A percentile compares a stretch with the other conserved stretches of the same genome.
phyloP scores from a whole-genome alignment of 2,888 invertebrate species.

The Homarus gammarus region DNA sequence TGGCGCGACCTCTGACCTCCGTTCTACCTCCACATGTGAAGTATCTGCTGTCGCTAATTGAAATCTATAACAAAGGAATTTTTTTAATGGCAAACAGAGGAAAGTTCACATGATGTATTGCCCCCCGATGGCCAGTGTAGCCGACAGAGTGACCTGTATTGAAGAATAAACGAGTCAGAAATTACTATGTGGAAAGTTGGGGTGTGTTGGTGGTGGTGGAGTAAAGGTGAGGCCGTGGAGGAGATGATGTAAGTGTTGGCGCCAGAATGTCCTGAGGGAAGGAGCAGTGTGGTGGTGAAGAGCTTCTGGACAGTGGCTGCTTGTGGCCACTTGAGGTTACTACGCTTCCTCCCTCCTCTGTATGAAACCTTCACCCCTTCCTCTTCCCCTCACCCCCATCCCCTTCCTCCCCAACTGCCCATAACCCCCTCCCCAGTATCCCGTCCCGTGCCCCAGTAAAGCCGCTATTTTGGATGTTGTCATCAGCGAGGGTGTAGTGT shows the following conservation, averaged over 20 bases:
- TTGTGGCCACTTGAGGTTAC: neutral
- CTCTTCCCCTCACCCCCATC: neutral
- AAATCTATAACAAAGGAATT: too few species aligned
- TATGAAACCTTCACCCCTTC: neutral
- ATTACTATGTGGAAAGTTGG: neutral
- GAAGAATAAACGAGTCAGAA: too few species aligned
- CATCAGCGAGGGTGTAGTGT: neutral
- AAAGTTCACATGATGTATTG: too few species aligned
- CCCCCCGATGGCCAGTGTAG: too few species aligned
- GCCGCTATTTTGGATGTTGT: neutral
- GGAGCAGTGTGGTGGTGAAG: neutral
- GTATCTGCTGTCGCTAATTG: too few species aligned
- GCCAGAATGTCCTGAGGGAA: neutral
- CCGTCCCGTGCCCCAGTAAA: neutral
- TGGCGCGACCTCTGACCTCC: too few species aligned
- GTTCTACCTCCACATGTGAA: too few species aligned
- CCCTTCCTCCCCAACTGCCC: neutral
- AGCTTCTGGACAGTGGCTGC: neutral
- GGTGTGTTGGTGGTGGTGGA: neutral
- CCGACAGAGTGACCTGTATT: too few species aligned
- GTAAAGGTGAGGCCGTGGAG: neutral
- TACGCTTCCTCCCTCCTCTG: neutral
- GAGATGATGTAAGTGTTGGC: neutral
- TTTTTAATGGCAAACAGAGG: too few species aligned
- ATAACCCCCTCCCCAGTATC: too few species aligned